Percentiles rank a stretch among this genome's conserved stretches.
Conservation (phyloP, 2,797 vertebrate genomes). For the Sebastes oblongus region DNA sequence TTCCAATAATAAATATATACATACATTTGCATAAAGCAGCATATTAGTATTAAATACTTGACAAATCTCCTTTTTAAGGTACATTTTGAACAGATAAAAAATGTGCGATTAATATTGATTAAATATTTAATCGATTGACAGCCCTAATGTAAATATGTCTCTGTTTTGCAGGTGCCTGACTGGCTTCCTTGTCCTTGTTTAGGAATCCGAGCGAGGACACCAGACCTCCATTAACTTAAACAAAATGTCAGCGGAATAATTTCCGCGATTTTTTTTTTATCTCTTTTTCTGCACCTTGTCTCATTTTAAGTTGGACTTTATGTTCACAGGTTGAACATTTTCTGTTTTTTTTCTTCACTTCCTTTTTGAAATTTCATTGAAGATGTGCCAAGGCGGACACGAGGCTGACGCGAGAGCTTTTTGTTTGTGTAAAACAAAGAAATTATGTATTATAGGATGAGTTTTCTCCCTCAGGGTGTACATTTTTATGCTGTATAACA, state of each 20-base stretch:
- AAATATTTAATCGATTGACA: too few species aligned
- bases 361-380: conserved; percentile 24
- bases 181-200: conserved; percentile 34
- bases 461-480: background rate
- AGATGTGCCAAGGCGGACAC: conserved; percentile 59
- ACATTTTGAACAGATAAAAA: too few species aligned
- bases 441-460: background rate
- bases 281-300: background rate
- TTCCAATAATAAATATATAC: too few species aligned
- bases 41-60: too few species aligned
- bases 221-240: background rate
- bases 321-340: conserved; percentile 32
- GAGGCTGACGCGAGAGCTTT: conserved; percentile 2
- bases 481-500: background rate
- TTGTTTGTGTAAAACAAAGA: conserved; percentile 15
- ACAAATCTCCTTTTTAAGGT: too few species aligned
- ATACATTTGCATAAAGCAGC: too few species aligned
- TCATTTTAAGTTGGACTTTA: background rate
- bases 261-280: background rate
- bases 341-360: conserved; percentile 32
- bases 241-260: background rate
- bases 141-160: background rate
- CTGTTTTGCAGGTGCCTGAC: conserved; percentile 60
- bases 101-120: too few species aligned
- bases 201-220: background rate